Evolutionary conservation across 1,140 invertebrate species (phyloP), one percentile per base, ranked within the genome.

Genomic region (Heliconius eleuchia): DNA sequence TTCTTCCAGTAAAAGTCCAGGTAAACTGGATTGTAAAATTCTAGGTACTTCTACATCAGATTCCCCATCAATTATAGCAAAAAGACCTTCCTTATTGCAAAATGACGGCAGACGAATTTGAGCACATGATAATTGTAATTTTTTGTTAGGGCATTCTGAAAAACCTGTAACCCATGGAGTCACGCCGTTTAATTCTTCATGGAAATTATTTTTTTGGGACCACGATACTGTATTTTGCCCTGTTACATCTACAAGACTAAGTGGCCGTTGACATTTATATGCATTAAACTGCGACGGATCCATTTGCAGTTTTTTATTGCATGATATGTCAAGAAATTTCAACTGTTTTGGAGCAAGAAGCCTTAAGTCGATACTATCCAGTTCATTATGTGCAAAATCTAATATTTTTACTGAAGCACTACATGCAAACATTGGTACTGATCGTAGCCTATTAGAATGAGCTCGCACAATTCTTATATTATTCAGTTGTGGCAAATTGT

Each of bases 321-420:
- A 98, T 0, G 97, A 98, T 85, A 98, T 96, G 87, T 98, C 98
- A 55, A 98, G 92, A 89, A 98, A 98, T 87, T 98, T 97, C 13
- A 98, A 94, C 88, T 97, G 97, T 66, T 97, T 96, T 30, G 97
- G 97, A 46, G 98, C 97, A 37, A 98, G 86, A 1, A 96, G 95
- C 57, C 96, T 95, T 78, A 98, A 92, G 92, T 98, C 97, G 70
- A 98, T 95, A 76, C 96, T 96, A 87, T 98, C 97, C 66, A 98
- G 90, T 90, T 97, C 97, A 90, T 98, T 98, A 85, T 98, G 97
- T 0, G 97, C 97, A 77, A 98, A 95, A 94, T 98, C 97, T 52
- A 98, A 91, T 55, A 98, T 97, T 95, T 97, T 97, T 16, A 98
- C 94, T 18, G 96, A 96, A 23, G 95, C 92, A 83, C 97, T 96